These are phyloP conservation scores for Gymnoscopelus microlampas DNA, from an alignment of 2,797 vertebrate genomes.

Conservation along the genomic window DNA sequence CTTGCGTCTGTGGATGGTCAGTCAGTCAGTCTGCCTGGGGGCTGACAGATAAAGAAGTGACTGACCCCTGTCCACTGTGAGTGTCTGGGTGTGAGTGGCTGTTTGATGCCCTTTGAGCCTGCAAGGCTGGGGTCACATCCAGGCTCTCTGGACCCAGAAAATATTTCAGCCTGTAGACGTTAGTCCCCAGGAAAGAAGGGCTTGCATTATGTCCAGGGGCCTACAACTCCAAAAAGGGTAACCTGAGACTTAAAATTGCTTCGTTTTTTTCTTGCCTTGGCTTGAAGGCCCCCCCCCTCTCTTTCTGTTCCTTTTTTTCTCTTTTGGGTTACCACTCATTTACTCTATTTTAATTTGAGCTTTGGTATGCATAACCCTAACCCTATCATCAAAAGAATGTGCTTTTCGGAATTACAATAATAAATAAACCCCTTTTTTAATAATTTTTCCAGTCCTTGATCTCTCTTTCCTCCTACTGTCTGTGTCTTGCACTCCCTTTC, in stretches of 20 bases:
- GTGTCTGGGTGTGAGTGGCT: constrained; percentile 15
- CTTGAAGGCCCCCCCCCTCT: constrained; percentile 19
- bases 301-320: constrained; percentile 19
- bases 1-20: constrained; percentile 4
- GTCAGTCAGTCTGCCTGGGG: constrained; percentile 1
- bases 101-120: constrained; percentile 37
- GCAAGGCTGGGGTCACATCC: constrained; percentile 48
- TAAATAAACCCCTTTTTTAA: constrained; percentile 45
- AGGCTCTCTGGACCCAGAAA: constrained; percentile 32
- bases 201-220: constrained; percentile 62
- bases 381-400: constrained; percentile 34
- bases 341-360: constrained; percentile 39
- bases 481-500: constrained; percentile 26
- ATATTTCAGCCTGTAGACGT: constrained; percentile 41
- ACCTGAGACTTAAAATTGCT: constrained; percentile 66
- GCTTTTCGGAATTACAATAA: constrained; percentile 48
- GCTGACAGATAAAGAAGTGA: constrained; percentile 14
- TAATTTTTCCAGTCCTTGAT: constrained; percentile 69
- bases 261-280: constrained; percentile 36
- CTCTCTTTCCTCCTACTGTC: constrained; percentile 19
- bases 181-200: constrained; percentile 56
- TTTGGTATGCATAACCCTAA: constrained; percentile 10
- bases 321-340: constrained; percentile 43
- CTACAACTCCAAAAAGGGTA: constrained; percentile 57
- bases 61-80: constrained; percentile 26